phyloP scores from a whole-genome alignment of 2,797 vertebrate genomes.

The Phaenicophaeus curvirostris region DNA sequence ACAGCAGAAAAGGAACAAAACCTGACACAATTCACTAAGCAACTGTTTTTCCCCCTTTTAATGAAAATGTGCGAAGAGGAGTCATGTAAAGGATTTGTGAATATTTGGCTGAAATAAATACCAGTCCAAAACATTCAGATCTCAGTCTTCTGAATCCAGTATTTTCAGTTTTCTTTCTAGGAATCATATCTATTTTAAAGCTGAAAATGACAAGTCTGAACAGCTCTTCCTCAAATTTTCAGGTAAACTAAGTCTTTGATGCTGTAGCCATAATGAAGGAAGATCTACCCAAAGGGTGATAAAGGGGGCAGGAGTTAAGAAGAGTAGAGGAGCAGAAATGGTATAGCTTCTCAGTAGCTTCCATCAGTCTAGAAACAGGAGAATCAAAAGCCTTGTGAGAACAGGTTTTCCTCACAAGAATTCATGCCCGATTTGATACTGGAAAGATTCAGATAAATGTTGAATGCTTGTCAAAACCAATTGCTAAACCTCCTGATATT shows the following conservation, averaged over 20 bases:
- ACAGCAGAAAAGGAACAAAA: not conserved
- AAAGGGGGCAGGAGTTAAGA: not conserved
- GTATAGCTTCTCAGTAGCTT: slow-evolving; percentile 15
- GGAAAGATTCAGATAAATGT: slow-evolving; percentile 63
- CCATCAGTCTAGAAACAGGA: not conserved
- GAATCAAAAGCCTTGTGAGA: slow-evolving; percentile 51
- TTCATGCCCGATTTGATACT: slow-evolving; percentile 61
- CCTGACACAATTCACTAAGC: not conserved
- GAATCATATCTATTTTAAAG: not conserved
- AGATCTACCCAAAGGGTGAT: not conserved
- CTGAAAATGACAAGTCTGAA: not conserved
- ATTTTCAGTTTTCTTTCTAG: not conserved
- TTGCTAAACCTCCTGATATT: slow-evolving; percentile 59
- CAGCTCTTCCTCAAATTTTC: not conserved
- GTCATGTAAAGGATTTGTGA: not conserved
- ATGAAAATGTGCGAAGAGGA: not conserved
- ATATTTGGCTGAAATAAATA: not conserved
- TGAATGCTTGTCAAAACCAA: slow-evolving; percentile 72
- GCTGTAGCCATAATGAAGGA: not conserved
- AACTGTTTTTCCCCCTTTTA: not conserved
- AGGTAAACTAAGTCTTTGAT: not conserved
- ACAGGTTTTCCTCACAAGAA: slow-evolving; percentile 52
- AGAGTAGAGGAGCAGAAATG: not conserved
- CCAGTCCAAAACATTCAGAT: not conserved
- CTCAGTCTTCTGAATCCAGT: not conserved